Evolutionary conservation across 2,113 vertebrate genomes (phyloP).

Genomic region (Brachypodius melanocephalos): DNA sequence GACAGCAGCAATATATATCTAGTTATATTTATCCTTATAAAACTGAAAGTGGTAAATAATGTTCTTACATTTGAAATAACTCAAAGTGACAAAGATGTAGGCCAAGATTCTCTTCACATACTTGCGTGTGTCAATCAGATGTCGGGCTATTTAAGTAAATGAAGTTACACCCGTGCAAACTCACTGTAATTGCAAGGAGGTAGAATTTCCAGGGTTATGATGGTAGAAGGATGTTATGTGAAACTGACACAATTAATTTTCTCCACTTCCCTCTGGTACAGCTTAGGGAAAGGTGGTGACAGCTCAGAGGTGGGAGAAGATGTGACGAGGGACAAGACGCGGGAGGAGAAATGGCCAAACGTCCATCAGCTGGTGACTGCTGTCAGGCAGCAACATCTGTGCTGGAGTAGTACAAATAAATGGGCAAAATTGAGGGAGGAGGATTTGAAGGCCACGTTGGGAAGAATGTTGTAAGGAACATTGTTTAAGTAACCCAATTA

Average conservation of each 20-base stretch:
- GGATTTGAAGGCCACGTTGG: neutral
- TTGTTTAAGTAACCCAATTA: neutral
- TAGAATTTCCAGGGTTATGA: neutral
- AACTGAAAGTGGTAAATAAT: slow-evolving; percentile 30
- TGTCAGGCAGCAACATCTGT: neutral
- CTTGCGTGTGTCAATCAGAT: slow-evolving; percentile 32
- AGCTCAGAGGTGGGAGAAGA: slow-evolving; percentile 18
- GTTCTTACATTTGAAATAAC: slow-evolving; percentile 34
- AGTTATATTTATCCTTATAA: neutral
- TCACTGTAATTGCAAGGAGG: slow-evolving; percentile 7
- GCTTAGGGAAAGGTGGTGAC: slow-evolving; percentile 33
- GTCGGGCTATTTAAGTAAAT: neutral
- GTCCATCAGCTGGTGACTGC: rapidly evolving
- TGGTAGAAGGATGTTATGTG: slow-evolving; percentile 6
- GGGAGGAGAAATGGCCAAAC: neutral
- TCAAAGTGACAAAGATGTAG: slow-evolving; percentile 29
- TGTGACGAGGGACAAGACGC: neutral
- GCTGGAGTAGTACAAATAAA: neutral
- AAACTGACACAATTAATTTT: slow-evolving; percentile 57
- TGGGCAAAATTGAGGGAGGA: neutral
- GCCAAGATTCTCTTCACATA: neutral
- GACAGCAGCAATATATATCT: neutral
- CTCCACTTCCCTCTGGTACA: neutral
- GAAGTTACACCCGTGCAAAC: neutral
- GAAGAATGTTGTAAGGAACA: neutral